Conservation (phyloP, 2,888 invertebrate genomes). For the Fissipunctia ypsillon region DNA sequence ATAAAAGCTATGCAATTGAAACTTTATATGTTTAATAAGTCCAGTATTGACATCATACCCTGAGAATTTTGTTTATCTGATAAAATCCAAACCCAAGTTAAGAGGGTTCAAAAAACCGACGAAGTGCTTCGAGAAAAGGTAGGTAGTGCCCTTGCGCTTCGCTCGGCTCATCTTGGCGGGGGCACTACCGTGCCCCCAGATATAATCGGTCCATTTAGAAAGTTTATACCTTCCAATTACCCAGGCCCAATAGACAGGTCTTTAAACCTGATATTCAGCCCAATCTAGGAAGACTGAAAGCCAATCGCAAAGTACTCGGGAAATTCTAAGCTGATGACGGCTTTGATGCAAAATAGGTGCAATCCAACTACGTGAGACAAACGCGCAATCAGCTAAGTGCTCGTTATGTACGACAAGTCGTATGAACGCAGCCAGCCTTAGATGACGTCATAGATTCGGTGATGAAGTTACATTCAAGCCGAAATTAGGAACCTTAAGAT, state of each 20-base stretch:
- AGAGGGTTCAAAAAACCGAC: no score
- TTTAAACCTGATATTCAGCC: slow-evolving; percentile 13
- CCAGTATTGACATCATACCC: no score
- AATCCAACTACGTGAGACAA: slow-evolving; percentile 52
- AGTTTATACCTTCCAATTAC: neutral
- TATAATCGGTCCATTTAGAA: neutral
- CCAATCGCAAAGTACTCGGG: neutral
- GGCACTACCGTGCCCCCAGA: no score
- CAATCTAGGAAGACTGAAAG: slow-evolving; percentile 6
- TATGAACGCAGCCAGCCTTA: slow-evolving; percentile 34
- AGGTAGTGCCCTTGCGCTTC: no score
- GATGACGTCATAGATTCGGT: slow-evolving; percentile 26
- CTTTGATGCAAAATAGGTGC: slow-evolving; percentile 42
- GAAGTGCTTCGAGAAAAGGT: no score
- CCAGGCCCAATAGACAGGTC: neutral
- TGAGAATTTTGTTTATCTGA: no score
- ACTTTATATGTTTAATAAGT: no score
- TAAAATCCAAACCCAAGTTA: no score
- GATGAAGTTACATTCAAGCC: slow-evolving; percentile 13
- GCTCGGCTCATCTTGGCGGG: no score
- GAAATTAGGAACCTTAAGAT: slow-evolving; percentile 2
- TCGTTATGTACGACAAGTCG: slow-evolving; percentile 44
- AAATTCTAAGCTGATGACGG: slow-evolving; percentile 18
- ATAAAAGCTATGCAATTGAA: no score
- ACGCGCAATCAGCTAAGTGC: slow-evolving; percentile 58